Base-by-base conservation (phyloP, 2,113 vertebrate genomes). In the Notothenia coriiceps region DNA sequence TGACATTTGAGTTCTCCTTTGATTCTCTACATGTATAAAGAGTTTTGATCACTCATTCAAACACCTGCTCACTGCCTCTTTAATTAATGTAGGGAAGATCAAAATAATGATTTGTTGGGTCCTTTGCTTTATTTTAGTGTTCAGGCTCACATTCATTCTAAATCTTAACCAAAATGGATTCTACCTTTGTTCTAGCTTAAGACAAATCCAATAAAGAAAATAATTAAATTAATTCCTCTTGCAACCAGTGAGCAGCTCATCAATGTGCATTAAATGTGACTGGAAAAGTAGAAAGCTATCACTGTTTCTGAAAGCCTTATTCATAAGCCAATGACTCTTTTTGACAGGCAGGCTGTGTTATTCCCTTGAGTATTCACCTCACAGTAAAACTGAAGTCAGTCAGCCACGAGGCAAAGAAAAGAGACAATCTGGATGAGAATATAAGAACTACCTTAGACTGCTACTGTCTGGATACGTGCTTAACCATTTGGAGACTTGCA, bases 291-390 rank as follows among this genome's bases (percentile, higher is more conserved):
- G 7, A 60, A 61, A 54, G 63, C 35, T 2, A 55, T 83, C 64
- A 44, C 56, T 70, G 51, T 71, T 75, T 87, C 75, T 77, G 49
- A 84, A 82, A 82, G 76, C 61, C 49, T 84, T 22, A 49, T 56
- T 82, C 56, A 80, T 9, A 69, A 49, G 47, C 40, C 56, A 35
- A 82, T 60, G 63, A 83, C 65, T 61, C 49, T 56, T 14, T 79
- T 62, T 54, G 78, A 80, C 46, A 61, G 72, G 71, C 68, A 77
- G 54, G 12, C 51, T 57, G 56, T 25, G 13, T 77, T 35, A 56
- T 61, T 79, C 62, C 70, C 74, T 35, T 2, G 51, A 70, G 65
- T 50, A 25, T 56, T 22, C 1, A 43, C 51, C 10, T 67, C 50
- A 47, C 61, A 63, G 33, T 17, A 9, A 65, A 73, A 29, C 55